Base-by-base conservation (phyloP, 2,113 vertebrate species). In the Chaetops frenatus region DNA sequence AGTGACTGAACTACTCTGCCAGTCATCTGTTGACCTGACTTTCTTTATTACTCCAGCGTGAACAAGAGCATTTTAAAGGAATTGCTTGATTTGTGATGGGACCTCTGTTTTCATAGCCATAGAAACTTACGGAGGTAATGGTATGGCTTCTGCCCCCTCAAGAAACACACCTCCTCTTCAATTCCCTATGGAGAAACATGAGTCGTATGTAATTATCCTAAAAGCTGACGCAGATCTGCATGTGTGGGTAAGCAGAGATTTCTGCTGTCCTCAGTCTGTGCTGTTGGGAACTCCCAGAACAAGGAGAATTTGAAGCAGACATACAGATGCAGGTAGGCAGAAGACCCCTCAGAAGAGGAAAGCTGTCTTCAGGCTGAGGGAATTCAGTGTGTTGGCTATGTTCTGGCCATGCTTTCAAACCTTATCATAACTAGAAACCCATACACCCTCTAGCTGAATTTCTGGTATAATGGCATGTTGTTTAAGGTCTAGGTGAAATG, bases 141-240 rank as follows among this genome's bases (percentile, higher is more conserved):
- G 24, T 80, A 16, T 2, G n/a, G 58, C 81, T 95, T 91, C 90
- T 90, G 47, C 81, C 65, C 17, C 54, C 82, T 95, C 93, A 90
- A 95, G 76, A 93, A 90, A 92, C 92, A 93, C 92, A 86, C 90
- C 88, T 96, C 94, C 93, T 97, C 92, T 93, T 90, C 85, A 77
- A 7, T 90, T 93, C 85, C 48, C 76, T 86, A 0, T 66, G 72
- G 90, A 95, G 82, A 92, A 86, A 72, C 90, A 83, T 40, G 82
- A 93, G 86, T 57, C 9, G 64, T 74, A 11, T 92, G 94, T 88
- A 81, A 83, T 88, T 96, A 93, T 91, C 53, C 56, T 72, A 69
- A 88, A 86, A 78, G 70, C 64, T 95, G 95, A 94, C 2, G 53
- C 90, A 94, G 88, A 88, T 88, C 48, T 83, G 28, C 0, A 0